phyloP scores from a whole-genome alignment of 2,797 vertebrate species.

The Cheirogaleus major region DNA sequence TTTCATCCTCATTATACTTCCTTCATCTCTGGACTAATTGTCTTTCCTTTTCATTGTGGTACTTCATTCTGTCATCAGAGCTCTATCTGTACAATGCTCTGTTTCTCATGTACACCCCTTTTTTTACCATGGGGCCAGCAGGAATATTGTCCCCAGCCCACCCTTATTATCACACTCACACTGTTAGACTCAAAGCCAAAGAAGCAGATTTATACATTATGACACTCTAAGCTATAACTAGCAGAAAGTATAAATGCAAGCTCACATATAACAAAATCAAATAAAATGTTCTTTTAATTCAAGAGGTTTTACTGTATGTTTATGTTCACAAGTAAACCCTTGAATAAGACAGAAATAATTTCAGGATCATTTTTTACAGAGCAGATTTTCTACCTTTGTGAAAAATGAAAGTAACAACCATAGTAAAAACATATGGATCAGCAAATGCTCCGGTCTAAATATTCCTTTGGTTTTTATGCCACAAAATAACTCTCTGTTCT shows the following conservation, averaged over 20 bases:
- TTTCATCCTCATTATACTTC: neutral
- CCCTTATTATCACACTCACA: neutral
- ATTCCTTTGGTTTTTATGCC: neutral
- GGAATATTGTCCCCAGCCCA: neutral
- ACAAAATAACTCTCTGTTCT: slow-evolving; percentile 29
- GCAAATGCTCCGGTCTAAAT: slow-evolving; percentile 59
- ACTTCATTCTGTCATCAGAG: neutral
- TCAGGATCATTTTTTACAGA: neutral
- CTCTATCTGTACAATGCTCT: neutral
- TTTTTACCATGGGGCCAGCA: neutral
- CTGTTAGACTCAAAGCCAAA: neutral
- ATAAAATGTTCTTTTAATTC: slow-evolving; percentile 27
- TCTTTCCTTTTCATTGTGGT: neutral
- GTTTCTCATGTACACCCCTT: neutral
- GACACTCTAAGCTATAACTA: neutral
- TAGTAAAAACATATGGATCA: slow-evolving; percentile 61
- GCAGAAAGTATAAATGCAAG: neutral
- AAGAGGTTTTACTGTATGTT: neutral
- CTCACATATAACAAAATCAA: neutral
- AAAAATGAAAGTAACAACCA: slow-evolving; percentile 57
- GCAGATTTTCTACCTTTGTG: slow-evolving; percentile 4
- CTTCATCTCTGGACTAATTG: neutral
- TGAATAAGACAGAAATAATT: slow-evolving; percentile 22
- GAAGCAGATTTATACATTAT: neutral
- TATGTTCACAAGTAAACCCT: slow-evolving; percentile 3